Base-by-base conservation (phyloP, 2,113 vertebrate genomes). In the Periophthalmodon schlosseri region DNA sequence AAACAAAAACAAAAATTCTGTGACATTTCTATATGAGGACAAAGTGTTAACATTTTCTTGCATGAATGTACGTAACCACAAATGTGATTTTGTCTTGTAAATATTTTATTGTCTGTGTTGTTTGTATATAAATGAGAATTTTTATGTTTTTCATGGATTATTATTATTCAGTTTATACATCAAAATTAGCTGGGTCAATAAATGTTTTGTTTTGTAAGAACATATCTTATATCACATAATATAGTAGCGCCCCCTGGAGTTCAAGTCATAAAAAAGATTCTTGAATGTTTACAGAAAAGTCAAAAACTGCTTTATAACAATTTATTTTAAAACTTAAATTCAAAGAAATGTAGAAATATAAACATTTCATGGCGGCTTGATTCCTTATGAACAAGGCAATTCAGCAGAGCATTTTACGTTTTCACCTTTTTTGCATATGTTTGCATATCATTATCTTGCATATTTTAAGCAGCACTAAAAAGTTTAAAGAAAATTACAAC, bases 281-380 rank as follows among this genome's bases (percentile, higher is more conserved):
- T 20, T 67, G n/a, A 60, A 21, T 69, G 34, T 67, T 28, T 28
- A 28, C 24, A n/a, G 36, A 66, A 39, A 46, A 67, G 10, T 12
- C 36, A 39, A 66, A 18, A 77, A 54, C 77, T 75, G 73, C 77
- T 83, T 87, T 82, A 83, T 88, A 86, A 85, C 83, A 84, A 90
- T 91, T 90, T 89, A 86, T 90, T 90, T 89, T 60, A 88, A 91
- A 92, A 84, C 65, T 88, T 14, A 88, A 91, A 87, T 78, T 77
- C 87, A 90, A 87, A 84, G 16, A 84, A 87, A 87, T 81, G 74
- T 85, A 89, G 58, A 86, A 89, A 88, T 88, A 89, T 46, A 84
- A 82, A 83, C 88, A 83, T 87, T 81, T 88, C 75, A 80, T 69
- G 75, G 84, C 77, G 76, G 77, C 70, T 83, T 2, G 20, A 52